phyloP scores from a whole-genome alignment of 2,888 invertebrate species.

The Drosophila mimica region DNA sequence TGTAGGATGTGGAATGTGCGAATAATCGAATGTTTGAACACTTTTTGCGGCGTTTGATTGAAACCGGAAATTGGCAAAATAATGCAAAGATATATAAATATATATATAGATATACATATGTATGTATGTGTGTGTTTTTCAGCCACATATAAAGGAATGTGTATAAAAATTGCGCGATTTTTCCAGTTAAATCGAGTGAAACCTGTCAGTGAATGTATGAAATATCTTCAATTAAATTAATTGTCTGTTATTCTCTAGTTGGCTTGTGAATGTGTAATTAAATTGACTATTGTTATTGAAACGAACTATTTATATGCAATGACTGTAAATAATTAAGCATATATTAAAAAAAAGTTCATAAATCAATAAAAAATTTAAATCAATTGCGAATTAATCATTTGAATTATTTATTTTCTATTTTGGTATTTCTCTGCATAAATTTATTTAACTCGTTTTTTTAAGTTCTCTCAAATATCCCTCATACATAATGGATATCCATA shows the following conservation, averaged over 20 bases:
- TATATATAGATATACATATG: too few species aligned
- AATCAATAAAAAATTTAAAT: not conserved
- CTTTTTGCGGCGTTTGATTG: constrained; percentile 72
- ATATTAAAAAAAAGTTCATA: not conserved
- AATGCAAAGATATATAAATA: constrained; percentile 25
- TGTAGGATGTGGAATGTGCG: constrained; percentile 63
- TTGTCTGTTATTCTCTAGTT: not conserved
- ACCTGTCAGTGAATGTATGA: constrained; percentile 11
- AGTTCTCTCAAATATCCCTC: not conserved
- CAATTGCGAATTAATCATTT: not conserved
- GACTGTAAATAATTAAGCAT: not conserved
- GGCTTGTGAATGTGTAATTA: not conserved
- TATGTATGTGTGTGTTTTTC: constrained; percentile 21
- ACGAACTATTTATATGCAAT: not conserved
- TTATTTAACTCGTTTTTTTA: not conserved
- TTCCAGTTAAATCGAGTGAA: constrained; percentile 21
- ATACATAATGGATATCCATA: not conserved
- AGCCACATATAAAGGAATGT: not conserved
- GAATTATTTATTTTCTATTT: not conserved
- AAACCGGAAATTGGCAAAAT: constrained; percentile 65
- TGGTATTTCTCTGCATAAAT: not conserved
- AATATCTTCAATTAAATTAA: constrained; percentile 24
- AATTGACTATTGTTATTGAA: constrained; percentile 7
- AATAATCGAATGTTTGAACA: constrained; percentile 65
- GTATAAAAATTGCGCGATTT: not conserved